Base-by-base conservation (phyloP, 2,113 vertebrate species). In the Cyrtonyx montezumae region DNA sequence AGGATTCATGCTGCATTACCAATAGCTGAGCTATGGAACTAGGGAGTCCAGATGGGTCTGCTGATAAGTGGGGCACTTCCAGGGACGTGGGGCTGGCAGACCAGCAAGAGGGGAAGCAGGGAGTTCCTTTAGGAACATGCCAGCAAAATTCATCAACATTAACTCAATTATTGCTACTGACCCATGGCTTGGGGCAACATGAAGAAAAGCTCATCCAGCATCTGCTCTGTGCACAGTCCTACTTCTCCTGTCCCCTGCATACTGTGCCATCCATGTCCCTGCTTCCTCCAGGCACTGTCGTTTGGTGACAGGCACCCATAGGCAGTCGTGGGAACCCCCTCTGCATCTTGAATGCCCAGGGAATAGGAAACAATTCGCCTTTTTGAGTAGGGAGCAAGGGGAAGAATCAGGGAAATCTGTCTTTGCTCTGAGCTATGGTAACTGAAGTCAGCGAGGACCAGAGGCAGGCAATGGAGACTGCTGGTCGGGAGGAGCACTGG, bases 271-370 rank as follows among this genome's bases (percentile, higher is more conserved):
- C 28, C 75, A 68, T 22, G 21, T 77, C 26, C 89, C 46, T 63
- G 18, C 7, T 45, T 37, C 20, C 65, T 84, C 76, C 32, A 30
- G 46, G 16, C 2, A 4, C 23, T 71, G 43, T 87, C 37, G 36
- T 2, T 2, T 0, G 0, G 48, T 78, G 36, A 30, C 63, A 76
- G 40, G 11, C 21, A 4, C 42, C 79, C 68, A n/a, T 36, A 0
- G 0, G 7, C 4, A 0, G 10, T 51, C 5, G 0, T 11, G 43
- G 32, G 75, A 92, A 43, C 16, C 18, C 36, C 13, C 7, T 62
- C 58, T 2, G 2, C 25, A 45, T 18, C 11, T 53, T 0, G 0
- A 46, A 25, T 71, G 46, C 48, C 20, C 11, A 8, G 3, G 34
- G 17, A 43, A 43, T 1, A 11, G 42, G 30, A 79, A 81, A 48